phyloP scores from a whole-genome alignment of 2,888 invertebrate species.

The Neocrepidodera transversa region DNA sequence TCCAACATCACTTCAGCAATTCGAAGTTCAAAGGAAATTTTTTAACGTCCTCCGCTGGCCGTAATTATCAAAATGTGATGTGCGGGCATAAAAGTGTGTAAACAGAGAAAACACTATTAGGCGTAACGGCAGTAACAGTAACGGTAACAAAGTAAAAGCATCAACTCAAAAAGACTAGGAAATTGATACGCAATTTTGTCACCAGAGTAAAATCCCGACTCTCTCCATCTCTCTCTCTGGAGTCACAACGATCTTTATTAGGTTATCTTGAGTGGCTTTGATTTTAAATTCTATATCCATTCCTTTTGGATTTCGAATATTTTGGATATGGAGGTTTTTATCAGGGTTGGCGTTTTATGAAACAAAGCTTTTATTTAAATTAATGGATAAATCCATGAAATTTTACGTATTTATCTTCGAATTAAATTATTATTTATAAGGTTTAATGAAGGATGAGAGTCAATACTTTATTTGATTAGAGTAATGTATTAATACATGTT shows the following conservation, averaged over 20 bases:
- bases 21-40: constrained; percentile 25
- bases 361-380: constrained; percentile 2
- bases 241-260: constrained; percentile 43
- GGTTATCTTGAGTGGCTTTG: constrained; percentile 52
- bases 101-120: constrained; percentile 40
- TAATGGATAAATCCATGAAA: too few species aligned
- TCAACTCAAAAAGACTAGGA: constrained; percentile 50
- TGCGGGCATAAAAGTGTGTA: constrained; percentile 40
- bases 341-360: constrained; percentile 27
- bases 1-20: not conserved
- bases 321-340: constrained; percentile 33
- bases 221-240: constrained; percentile 28
- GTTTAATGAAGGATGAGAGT: too few species aligned
- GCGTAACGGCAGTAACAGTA: constrained; percentile 30
- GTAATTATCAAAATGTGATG: constrained; percentile 36
- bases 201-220: constrained; percentile 38
- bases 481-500: too few species aligned
- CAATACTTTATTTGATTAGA: too few species aligned
- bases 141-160: constrained; percentile 46
- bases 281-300: constrained; percentile 52
- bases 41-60: constrained; percentile 19
- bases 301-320: constrained; percentile 38
- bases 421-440: too few species aligned
- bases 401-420: too few species aligned
- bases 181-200: constrained; percentile 54